Evolutionary conservation across 2,888 invertebrate genomes (phyloP).

Genomic region (Sinodicranocentrus sp.): DNA sequence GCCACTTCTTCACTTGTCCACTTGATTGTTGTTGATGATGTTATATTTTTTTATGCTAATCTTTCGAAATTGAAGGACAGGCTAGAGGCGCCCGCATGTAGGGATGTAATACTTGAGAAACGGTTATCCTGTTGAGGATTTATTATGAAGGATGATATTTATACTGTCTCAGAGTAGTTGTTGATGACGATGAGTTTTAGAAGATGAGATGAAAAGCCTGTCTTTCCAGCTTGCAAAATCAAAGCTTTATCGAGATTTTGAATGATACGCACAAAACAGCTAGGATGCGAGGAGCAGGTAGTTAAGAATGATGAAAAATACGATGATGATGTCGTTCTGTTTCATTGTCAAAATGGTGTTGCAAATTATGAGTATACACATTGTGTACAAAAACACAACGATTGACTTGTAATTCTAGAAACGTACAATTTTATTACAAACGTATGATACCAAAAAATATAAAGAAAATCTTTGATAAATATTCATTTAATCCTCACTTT

Average conservation of each 20-base stretch:
- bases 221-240: constrained; percentile 10
- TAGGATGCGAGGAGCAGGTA: background rate
- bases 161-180: too few relatives aligned
- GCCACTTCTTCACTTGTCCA: constrained; percentile 2
- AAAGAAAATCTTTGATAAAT: too few relatives aligned
- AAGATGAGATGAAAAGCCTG: constrained; percentile 17
- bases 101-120: constrained; percentile 4
- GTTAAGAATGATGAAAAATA: background rate
- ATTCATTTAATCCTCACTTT: too few relatives aligned
- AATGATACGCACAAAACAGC: too few relatives aligned
- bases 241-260: background rate
- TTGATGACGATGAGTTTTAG: constrained; percentile 5
- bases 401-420: background rate
- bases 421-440: too few relatives aligned
- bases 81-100: background rate
- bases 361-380: background rate
- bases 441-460: too few relatives aligned
- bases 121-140: constrained; percentile 3
- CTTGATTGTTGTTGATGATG: constrained; percentile 20
- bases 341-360: background rate
- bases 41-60: constrained; percentile 16
- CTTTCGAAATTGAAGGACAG: constrained; percentile 16
- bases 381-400: background rate
- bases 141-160: background rate
- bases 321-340: background rate